Base-by-base conservation (phyloP, 2,113 vertebrate genomes). In the Nettapus auritus region DNA sequence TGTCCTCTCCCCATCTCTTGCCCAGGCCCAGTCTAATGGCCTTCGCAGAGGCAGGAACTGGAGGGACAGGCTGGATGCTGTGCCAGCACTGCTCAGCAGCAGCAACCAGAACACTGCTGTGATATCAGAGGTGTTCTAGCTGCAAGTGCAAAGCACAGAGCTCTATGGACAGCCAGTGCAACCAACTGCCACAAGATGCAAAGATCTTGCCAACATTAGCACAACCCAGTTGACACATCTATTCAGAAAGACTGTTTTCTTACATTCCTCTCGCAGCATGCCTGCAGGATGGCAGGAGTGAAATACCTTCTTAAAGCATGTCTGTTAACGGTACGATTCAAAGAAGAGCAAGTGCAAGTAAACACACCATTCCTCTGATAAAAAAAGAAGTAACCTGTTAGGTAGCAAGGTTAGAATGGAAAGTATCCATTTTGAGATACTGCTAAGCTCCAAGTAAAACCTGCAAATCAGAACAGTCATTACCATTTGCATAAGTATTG, bases 351-450 rank as follows among this genome's bases (percentile, higher is more conserved):
- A 93, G 87, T 69, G n/a, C 34, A 73, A 78, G 60, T 63, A 60
- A 82, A 78, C n/a, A 91, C 6, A 11, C 14, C 1, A 1, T 8
- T 60, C 13, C 21, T 77, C 25, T 25, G 28, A 44, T 46, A 60
- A 38, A 84, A 84, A 93, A 89, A 46, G 0, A 75, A 75, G 22
- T 10, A 46, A 74, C 42, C 52, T 50, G 22, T 18, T 60, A 23
- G 38, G 88, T 52, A 70, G 77, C 80, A 86, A 94, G 66, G 80
- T 66, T 31, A 77, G 71, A 82, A 90, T 68, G 75, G 88, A 87
- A 93, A 90, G 64, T 92, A 50, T 5, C n/a, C 11, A 11, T 18
- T 26, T 40, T 11, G 59, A 84, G 90, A 67, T 70, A 78, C 23
- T 56, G 56, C 64, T 63, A 70, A 85, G 19, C 57, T 74, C 8